These are phyloP conservation scores for Vireo griseus DNA, from an alignment of 2,797 vertebrate genomes.

Conservation along the genomic window DNA sequence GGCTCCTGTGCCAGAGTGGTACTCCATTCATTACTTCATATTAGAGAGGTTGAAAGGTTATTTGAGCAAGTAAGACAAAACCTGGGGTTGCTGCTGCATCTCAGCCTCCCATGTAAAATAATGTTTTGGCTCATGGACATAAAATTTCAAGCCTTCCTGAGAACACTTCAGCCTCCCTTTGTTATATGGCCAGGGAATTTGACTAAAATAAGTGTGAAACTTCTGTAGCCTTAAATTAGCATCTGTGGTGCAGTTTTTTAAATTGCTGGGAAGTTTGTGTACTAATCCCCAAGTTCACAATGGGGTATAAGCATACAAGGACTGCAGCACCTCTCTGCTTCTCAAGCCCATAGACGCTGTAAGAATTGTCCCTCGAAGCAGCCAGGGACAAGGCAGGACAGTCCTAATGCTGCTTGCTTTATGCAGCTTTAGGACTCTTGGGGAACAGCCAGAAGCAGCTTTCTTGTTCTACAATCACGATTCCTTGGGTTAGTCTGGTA, in stretches of 20 bases:
- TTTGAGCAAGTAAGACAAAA: not conserved
- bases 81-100: not conserved
- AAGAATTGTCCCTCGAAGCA: not conserved
- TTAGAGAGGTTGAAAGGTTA: not conserved
- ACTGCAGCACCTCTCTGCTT: not conserved
- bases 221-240: not conserved
- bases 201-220: not conserved
- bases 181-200: not conserved
- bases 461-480: not conserved
- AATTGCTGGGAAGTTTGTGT: not conserved
- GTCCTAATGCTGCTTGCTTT: not conserved
- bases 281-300: not conserved
- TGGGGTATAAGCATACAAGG: not conserved
- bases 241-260: not conserved
- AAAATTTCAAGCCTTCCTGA: not conserved
- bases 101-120: not conserved
- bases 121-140: not conserved
- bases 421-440: rapidly evolving
- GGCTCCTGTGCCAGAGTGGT: not conserved
- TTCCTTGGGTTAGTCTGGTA: not conserved
- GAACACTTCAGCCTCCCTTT: not conserved
- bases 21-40: not conserved
- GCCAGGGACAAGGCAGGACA: not conserved
- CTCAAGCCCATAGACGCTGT: not conserved
- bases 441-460: not conserved